Evolutionary conservation across 2,797 vertebrate species (phyloP).

Genomic region (Varecia variegata): DNA sequence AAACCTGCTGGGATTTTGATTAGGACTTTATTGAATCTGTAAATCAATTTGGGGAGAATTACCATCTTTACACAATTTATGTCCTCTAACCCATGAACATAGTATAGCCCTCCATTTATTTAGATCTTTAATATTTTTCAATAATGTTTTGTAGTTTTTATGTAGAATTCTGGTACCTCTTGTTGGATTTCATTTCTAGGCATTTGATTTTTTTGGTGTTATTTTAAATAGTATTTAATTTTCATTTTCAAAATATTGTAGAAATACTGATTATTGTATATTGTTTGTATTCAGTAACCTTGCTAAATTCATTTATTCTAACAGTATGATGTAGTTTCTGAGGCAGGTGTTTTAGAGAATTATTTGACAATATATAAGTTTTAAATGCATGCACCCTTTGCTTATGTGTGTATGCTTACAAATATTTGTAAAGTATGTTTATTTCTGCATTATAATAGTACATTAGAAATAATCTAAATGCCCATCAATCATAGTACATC

Average conservation of each 20-base stretch:
- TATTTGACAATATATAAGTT: neutral
- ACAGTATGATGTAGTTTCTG: neutral
- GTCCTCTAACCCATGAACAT: neutral
- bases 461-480: slow-evolving; percentile 28
- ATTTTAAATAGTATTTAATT: neutral
- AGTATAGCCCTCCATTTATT: neutral
- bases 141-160: neutral
- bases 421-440: neutral
- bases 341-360: neutral
- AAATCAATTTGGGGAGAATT: neutral
- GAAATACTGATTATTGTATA: neutral
- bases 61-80: neutral
- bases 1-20: neutral
- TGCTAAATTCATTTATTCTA: neutral
- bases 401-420: neutral
- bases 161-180: neutral
- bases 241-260: neutral
- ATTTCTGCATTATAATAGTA: slow-evolving; percentile 1
- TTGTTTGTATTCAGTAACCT: neutral
- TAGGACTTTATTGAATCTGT: neutral
- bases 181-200: neutral
- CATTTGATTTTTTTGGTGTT: neutral
- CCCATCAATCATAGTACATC: neutral
- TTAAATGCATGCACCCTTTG: neutral
- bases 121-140: neutral